A percentile compares a stretch with the other conserved stretches of the same genome.
These are phyloP conservation scores for Mellivora capensis DNA, from an alignment of 2,113 vertebrate genomes.

Conservation along the genomic window DNA sequence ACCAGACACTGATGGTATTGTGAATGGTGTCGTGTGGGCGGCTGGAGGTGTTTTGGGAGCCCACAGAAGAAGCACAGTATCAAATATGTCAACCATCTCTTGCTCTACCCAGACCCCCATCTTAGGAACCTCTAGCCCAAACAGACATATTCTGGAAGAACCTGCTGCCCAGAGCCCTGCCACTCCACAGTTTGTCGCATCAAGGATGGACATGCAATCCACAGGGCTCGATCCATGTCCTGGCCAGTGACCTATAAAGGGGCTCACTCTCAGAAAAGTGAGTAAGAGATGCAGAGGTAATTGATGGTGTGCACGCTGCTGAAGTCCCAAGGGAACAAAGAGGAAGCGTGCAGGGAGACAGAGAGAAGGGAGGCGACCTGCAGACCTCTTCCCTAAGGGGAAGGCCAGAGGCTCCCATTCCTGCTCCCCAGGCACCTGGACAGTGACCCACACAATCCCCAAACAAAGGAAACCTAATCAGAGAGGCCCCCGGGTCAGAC, in stretches of 20 bases:
- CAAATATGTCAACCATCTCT: not conserved
- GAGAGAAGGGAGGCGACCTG: rapidly evolving
- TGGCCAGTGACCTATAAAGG: not conserved
- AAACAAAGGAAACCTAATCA: not conserved
- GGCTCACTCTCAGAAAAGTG: not conserved
- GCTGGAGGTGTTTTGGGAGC: not conserved
- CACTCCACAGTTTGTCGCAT: not conserved
- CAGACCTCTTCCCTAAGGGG: no score
- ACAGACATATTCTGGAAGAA: not conserved
- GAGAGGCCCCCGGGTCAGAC: not conserved
- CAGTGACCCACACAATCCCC: not conserved
- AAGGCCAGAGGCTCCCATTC: not conserved
- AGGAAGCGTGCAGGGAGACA: not conserved
- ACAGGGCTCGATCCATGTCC: not conserved
- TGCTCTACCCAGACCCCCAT: not conserved
- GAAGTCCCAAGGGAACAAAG: not conserved
- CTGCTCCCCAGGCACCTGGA: not conserved
- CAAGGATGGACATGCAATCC: not conserved
- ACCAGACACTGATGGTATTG: rapidly evolving
- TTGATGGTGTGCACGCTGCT: rapidly evolving
- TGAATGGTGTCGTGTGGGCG: not conserved
- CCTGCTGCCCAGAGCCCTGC: no score
- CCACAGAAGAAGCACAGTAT: not conserved
- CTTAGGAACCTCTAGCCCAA: not conserved
- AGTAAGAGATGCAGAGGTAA: not conserved